phyloP scores from a whole-genome alignment of 2,888 invertebrate species.

The Xestia c-nigrum region DNA sequence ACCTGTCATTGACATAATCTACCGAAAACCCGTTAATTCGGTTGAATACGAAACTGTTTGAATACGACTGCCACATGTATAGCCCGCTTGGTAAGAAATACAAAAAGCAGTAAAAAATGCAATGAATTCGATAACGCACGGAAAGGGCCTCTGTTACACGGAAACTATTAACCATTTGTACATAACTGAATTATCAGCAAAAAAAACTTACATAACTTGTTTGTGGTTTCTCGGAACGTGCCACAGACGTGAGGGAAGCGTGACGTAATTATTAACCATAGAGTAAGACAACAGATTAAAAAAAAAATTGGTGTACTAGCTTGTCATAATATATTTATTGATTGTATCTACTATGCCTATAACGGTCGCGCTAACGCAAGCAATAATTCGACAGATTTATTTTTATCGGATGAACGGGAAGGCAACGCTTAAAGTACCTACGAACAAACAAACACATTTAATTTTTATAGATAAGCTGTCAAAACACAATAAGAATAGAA shows the following conservation, averaged over 20 bases:
- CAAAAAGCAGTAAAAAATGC: neutral
- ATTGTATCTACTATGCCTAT: no score
- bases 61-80: neutral
- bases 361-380: no score
- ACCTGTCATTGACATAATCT: no score
- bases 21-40: neutral
- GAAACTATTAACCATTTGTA: conserved; percentile 22
- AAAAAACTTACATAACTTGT: conserved; percentile 52
- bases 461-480: no score
- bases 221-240: conserved; percentile 36
- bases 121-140: neutral
- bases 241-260: neutral
- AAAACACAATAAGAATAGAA: no score
- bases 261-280: conserved; percentile 6
- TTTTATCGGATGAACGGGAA: no score
- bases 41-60: neutral
- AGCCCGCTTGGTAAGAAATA: neutral
- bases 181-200: conserved; percentile 22
- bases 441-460: no score
- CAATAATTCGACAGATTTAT: no score
- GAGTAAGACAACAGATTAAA: no score
- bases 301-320: no score
- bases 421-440: no score
- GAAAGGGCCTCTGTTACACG: neutral
- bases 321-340: no score